A percentile compares a stretch with the other conserved stretches of the same genome.
Evolutionary conservation across 2,888 invertebrate genomes (phyloP).

Genomic region (Palloptera scutellata): DNA sequence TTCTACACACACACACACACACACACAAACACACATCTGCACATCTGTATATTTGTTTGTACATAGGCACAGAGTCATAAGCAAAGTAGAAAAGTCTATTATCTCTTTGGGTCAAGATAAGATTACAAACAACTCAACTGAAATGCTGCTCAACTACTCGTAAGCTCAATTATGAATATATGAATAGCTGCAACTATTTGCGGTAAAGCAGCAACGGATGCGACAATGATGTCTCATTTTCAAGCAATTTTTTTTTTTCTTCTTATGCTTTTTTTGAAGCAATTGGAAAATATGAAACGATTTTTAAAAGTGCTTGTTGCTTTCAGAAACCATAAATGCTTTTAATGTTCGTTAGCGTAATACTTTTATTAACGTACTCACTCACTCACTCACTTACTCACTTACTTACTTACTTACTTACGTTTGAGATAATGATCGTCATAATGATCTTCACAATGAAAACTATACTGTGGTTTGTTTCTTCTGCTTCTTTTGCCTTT

Average conservation of each 20-base stretch:
- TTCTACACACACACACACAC: neutral
- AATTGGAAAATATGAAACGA: no score
- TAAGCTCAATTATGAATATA: neutral
- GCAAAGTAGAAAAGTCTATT: slow-evolving; percentile 40
- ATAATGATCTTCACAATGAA: no score
- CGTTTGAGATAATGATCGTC: neutral
- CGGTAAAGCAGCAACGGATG: neutral
- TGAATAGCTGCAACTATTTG: neutral
- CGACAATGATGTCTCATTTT: neutral
- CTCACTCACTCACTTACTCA: neutral
- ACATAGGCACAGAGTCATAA: neutral
- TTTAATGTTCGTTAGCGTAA: neutral
- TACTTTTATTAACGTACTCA: neutral
- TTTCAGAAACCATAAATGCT: neutral
- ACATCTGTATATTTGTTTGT: no score
- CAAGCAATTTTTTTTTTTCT: no score
- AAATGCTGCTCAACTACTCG: neutral
- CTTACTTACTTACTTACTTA: neutral
- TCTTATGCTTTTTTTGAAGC: no score
- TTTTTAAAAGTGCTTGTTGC: neutral
- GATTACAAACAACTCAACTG: slow-evolving; percentile 42
- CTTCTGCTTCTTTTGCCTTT: no score
- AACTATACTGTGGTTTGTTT: no score
- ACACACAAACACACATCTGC: neutral
- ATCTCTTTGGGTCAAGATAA: slow-evolving; percentile 49